phyloP scores from a whole-genome alignment of 2,113 vertebrate species.

The Willisornis vidua region DNA sequence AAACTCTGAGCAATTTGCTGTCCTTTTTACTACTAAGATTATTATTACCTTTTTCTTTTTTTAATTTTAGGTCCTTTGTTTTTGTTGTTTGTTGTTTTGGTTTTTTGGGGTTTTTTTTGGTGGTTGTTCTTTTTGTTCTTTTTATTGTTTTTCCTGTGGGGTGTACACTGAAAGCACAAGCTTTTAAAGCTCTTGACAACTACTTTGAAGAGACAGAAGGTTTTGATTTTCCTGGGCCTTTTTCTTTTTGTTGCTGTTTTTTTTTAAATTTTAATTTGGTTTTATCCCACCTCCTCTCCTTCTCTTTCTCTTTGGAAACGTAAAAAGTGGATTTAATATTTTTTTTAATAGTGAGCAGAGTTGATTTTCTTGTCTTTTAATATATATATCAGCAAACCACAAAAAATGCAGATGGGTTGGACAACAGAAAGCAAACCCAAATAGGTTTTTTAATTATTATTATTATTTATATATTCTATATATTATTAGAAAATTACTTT shows the following conservation, averaged over 20 bases:
- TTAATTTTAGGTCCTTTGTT: conserved; percentile 29
- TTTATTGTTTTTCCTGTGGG: conserved; percentile 39
- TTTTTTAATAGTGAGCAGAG: conserved; percentile 75
- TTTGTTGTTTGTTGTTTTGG: not conserved
- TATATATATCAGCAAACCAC: conserved; percentile 72
- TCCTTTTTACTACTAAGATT: conserved; percentile 71
- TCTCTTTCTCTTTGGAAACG: conserved; percentile 55
- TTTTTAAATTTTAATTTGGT: conserved; percentile 41
- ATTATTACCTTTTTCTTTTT: conserved; percentile 63
- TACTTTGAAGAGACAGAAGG: conserved; percentile 55
- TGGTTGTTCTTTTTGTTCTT: not conserved
- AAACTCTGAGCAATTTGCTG: conserved; percentile 67
- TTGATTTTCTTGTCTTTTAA: conserved; percentile 76
- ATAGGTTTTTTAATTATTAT: conserved; percentile 70
- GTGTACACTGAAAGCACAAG: conserved; percentile 77
- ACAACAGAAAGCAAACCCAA: conserved; percentile 65
- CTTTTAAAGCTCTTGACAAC: conserved; percentile 64
- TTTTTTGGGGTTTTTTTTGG: not conserved
- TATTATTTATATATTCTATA: conserved; percentile 79
- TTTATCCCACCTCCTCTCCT: not conserved
- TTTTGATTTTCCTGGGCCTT: conserved; percentile 8
- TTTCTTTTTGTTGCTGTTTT: not conserved
- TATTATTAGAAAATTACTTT: conserved; percentile 74
- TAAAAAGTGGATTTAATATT: conserved; percentile 59
- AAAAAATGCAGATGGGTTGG: conserved; percentile 65